phyloP scores from a whole-genome alignment of 2,888 invertebrate genomes.

The Erebia aethiops region DNA sequence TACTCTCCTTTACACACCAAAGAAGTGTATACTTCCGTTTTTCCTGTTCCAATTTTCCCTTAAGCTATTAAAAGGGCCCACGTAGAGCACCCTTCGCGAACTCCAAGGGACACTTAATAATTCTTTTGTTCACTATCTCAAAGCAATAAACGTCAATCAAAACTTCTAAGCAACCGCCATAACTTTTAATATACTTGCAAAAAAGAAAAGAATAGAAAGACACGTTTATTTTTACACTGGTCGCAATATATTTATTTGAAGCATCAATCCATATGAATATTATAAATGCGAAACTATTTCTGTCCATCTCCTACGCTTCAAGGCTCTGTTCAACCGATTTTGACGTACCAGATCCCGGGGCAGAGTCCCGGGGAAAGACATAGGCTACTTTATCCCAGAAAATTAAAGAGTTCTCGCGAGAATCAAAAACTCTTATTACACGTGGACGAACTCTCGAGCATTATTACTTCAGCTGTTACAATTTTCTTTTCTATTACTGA shows the following conservation, averaged over 20 bases:
- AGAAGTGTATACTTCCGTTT: not conserved
- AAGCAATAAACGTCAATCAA: constrained; percentile 21
- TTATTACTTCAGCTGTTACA: too few relatives aligned
- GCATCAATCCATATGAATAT: not conserved
- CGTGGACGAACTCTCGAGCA: too few relatives aligned
- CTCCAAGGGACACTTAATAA: constrained; percentile 16
- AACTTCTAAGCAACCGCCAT: constrained; percentile 20
- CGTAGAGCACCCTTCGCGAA: constrained; percentile 14
- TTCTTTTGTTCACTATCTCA: constrained; percentile 22
- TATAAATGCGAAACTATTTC: too few relatives aligned
- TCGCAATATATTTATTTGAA: not conserved
- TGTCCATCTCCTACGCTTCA: too few relatives aligned
- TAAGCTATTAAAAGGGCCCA: constrained; percentile 17
- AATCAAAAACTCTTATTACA: too few relatives aligned
- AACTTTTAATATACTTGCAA: constrained; percentile 13
- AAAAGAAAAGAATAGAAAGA: not conserved
- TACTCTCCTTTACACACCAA: not conserved
- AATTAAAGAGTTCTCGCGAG: too few relatives aligned
- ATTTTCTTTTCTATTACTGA: too few relatives aligned
- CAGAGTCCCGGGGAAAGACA: too few relatives aligned
- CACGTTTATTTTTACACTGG: not conserved
- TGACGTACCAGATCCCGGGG: too few relatives aligned
- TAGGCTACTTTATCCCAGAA: too few relatives aligned
- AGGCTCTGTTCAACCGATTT: too few relatives aligned
- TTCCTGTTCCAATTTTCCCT: constrained; percentile 18